phyloP scores from a whole-genome alignment of 2,113 vertebrate species.

The Paradoxurus hermaphroditus region DNA sequence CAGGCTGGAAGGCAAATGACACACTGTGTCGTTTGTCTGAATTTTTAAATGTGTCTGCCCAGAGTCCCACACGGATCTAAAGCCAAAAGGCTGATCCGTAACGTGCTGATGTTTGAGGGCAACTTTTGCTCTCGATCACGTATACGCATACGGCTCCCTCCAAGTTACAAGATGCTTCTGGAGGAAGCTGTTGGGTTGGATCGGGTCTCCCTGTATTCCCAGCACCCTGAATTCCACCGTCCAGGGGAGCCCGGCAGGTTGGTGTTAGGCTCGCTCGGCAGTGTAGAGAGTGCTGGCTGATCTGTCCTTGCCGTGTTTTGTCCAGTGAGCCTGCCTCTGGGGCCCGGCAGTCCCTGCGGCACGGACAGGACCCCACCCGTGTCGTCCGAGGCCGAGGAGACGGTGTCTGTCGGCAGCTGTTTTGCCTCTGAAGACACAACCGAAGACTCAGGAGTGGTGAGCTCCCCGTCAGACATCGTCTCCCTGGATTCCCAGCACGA shows the following conservation, averaged over 20 bases:
- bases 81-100: not conserved
- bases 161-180: too few species aligned
- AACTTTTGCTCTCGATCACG: not conserved
- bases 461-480: conserved; percentile 86
- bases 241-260: not conserved
- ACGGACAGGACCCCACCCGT: conserved; percentile 69
- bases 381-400: conserved; percentile 85
- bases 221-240: not conserved
- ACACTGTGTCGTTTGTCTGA: too few species aligned
- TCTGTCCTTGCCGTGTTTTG: conserved; percentile 69
- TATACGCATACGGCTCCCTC: fast-evolving
- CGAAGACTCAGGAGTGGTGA: conserved; percentile 88
- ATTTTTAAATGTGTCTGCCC: not conserved
- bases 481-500: conserved; percentile 88
- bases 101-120: not conserved
- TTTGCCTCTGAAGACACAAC: conserved; percentile 90
- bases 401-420: conserved; percentile 88
- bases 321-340: conserved; percentile 86
- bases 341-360: conserved; percentile 61
- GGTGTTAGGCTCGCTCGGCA: not conserved
- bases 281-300: conserved; percentile 38
- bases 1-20: not conserved
- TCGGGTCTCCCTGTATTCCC: too few species aligned
- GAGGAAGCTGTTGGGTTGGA: too few species aligned
- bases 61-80: too few species aligned